phyloP scores from a whole-genome alignment of 1,140 invertebrate species.

The Drosophila repletoides region DNA sequence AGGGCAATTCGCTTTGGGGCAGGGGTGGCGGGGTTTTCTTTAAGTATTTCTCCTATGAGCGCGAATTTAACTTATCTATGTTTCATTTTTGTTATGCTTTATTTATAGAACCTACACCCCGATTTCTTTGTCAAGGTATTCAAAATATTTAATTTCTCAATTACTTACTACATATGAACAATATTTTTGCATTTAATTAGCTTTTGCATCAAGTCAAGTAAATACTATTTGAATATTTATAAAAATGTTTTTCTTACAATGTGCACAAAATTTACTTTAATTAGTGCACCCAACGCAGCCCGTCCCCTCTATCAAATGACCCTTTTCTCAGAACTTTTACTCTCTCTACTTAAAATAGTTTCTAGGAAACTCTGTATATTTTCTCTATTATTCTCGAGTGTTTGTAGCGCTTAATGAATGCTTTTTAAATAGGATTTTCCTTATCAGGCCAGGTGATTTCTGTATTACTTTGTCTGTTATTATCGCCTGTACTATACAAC shows the following conservation, averaged over 20 bases:
- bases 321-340: background rate
- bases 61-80: constrained; percentile 55
- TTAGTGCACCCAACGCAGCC: constrained; percentile 36
- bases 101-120: constrained; percentile 82
- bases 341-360: background rate
- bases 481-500: too few species aligned
- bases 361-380: background rate
- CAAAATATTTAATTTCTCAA: constrained; percentile 65
- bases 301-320: background rate
- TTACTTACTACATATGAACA: constrained; percentile 28
- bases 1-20: background rate
- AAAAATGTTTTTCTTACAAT: constrained; percentile 8
- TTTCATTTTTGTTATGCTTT: constrained; percentile 76
- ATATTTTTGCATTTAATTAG: constrained; percentile 70
- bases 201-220: constrained; percentile 67
- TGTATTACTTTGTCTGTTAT: background rate
- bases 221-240: constrained; percentile 42
- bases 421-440: background rate
- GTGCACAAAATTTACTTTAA: constrained; percentile 41
- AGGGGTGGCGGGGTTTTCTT: background rate
- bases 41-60: constrained; percentile 28
- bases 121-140: constrained; percentile 82
- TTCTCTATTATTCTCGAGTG: constrained; percentile 4
- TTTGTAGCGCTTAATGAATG: background rate
- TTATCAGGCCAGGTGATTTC: too few species aligned